Base-by-base conservation (phyloP, 2,888 invertebrate genomes). In the Eupsilia transversa region DNA sequence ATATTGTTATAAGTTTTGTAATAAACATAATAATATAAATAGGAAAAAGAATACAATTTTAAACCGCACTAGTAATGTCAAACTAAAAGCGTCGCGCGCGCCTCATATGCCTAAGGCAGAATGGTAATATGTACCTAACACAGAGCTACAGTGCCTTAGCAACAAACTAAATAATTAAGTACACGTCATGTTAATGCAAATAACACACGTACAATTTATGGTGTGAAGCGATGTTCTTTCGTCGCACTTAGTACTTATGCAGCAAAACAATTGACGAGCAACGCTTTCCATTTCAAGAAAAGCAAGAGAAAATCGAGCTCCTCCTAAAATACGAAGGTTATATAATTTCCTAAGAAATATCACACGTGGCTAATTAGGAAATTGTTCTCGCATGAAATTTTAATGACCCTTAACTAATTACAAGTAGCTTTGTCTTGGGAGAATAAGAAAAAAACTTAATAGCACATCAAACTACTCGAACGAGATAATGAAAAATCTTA, bases 221-320 rank as follows among this genome's bases (percentile, higher is more conserved):
- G 54, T 74, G 59, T 63, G 65, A 78, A 71, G 33, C 14, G n/a
- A 63, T 49, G 46, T 67, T 69, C 23, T 61, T 43, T 38, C 43
- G 33, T 20, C 10, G n/a, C 54, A 46, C 57, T 63, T 41, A 61
- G 33, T 68, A 79, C 59, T 23, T 60, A 67, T 3, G 33, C 63
- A 56, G 52, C 10, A 57, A 61, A 68, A 73, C 70, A 71, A 70
- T 80, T 65, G 76, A 59, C 41, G 46, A 54, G 43, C 61, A 75
- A 80, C 80, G 89, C 90, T 90, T 91, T 90, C 89, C 70, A 83
- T 88, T 86, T 87, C 72, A 68, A 43, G 76, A 69, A 76, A 82
- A 87, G 60, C 49, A 52, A 82, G 82, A 72, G 81, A 87, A 86
- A 86, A 84, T 73, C 27, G 33, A 54, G 35, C 67, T 59, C 33